These are phyloP conservation scores for Peromyscus polionotus DNA, from an alignment of 2,113 vertebrate species.

Conservation along the genomic window DNA sequence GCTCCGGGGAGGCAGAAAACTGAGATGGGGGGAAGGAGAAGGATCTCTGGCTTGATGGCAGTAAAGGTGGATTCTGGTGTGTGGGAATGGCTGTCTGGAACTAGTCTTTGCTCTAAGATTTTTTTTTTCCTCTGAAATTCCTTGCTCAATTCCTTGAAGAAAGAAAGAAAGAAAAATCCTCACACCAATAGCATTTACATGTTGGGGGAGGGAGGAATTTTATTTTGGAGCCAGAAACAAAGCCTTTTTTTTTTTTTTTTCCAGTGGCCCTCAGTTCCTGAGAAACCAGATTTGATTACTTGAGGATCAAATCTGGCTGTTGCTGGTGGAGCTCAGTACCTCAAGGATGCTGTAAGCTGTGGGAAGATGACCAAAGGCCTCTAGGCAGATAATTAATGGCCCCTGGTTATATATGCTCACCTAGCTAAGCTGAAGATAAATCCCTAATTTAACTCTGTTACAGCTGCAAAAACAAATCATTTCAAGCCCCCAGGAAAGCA, in stretches of 20 bases:
- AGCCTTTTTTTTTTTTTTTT: constrained; percentile 30
- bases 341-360: constrained; percentile 48
- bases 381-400: constrained; percentile 75
- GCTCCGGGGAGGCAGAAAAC: not conserved
- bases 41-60: constrained; percentile 66
- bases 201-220: not conserved
- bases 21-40: not conserved
- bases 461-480: constrained; percentile 84
- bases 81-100: constrained; percentile 50
- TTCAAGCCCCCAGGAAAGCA: constrained; percentile 78
- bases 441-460: constrained; percentile 79
- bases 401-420: constrained; percentile 70
- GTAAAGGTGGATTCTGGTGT: constrained; percentile 57
- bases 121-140: not conserved
- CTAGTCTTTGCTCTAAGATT: constrained; percentile 59
- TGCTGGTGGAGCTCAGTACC: not conserved
- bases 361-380: constrained; percentile 68
- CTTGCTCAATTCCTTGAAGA: not conserved
- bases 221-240: constrained; percentile 29
- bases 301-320: constrained; percentile 58
- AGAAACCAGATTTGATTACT: constrained; percentile 50
- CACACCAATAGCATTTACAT: not conserved
- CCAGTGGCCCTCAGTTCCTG: constrained; percentile 26
- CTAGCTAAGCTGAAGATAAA: constrained; percentile 73
- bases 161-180: not conserved